Evolutionary conservation across 1,140 invertebrate genomes (phyloP), one percentile per base, ranked within the genome.

Genomic region (Neodiprion virginianus): DNA sequence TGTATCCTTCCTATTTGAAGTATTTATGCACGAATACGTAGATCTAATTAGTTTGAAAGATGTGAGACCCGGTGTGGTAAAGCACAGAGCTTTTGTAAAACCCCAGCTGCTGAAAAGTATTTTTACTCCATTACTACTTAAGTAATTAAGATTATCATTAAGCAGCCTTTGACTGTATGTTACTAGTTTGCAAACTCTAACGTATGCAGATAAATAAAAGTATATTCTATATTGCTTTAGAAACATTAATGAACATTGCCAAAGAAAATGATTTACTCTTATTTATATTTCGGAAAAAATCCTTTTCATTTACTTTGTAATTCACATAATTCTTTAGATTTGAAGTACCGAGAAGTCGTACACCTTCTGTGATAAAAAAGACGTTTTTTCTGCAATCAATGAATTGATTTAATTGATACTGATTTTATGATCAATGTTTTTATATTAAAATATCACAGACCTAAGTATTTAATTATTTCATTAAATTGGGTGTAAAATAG

Each of bases 111-210:
- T 61, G 0, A 14, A 61, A 12, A 61, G 5, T 61, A 17, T 61
- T 61, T 61, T 61, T 61, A 61, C 53, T 61, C n/a, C n/a, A 61
- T 61, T 61, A 61, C 53, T 61, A 61, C n/a, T 61, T 61, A 61
- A 61, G n/a, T 61, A 61, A 61, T 61, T 61, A 61, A 17, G 53
- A 61, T 61, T 61, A 61, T 61, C 53, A 14, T 61, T 5, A 61
- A 5, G 53, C 53, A 61, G 53, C n/a, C 11, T 40, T 40, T 61
- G n/a, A 61, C 11, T 61, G 28, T 40, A 61, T 61, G 53, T 61
- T 12, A 61, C n/a, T 8, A 61, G 53, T 61, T 17, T 61, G n/a
- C 53, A 12, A 61, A 17, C 53, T 61, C 5, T 61, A 61, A 61
- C 11, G 8, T 61, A 61, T 61, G 53, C 53, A 8, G 53, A 9